These are phyloP conservation scores for Ariopsis seemanni DNA, from an alignment of 2,113 vertebrate species.

Conservation along the genomic window DNA sequence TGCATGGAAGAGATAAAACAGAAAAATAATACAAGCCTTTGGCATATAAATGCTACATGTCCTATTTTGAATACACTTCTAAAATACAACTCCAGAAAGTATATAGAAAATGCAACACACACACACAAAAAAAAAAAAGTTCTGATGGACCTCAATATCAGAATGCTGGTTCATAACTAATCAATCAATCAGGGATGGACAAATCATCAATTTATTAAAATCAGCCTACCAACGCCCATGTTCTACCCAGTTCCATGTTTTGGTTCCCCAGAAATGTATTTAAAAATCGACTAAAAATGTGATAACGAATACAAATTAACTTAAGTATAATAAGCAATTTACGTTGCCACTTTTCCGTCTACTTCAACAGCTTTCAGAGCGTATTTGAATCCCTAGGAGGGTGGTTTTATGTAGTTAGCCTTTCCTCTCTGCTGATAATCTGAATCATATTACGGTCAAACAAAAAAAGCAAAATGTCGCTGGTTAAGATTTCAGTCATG, in stretches of 20 bases:
- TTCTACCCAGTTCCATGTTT: not conserved
- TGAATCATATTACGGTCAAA: not conserved
- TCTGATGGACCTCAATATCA: not conserved
- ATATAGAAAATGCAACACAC: constrained; percentile 5
- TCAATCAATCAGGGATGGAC: constrained; percentile 45
- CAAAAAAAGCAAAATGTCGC: not conserved
- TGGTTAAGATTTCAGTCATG: not conserved
- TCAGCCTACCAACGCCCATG: not conserved
- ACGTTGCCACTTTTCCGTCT: not conserved
- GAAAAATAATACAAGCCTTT: constrained; percentile 35
- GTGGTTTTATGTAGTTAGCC: not conserved
- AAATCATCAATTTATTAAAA: constrained; percentile 1
- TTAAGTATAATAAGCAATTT: not conserved
- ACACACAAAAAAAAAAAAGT: not conserved
- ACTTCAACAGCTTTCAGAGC: too few relatives aligned
- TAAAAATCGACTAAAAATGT: not conserved
- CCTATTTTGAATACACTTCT: constrained; percentile 52
- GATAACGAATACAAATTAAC: not conserved
- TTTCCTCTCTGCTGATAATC: not conserved
- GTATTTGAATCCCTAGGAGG: not conserved
- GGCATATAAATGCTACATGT: constrained; percentile 50
- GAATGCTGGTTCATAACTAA: constrained; percentile 46
- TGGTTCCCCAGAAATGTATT: not conserved
- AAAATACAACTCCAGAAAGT: constrained; percentile 42
- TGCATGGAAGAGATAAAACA: constrained; percentile 32